Evolutionary conservation across 1,140 invertebrate genomes (phyloP), one percentile per base, ranked within the genome.

Genomic region (Drosophila repleta): DNA sequence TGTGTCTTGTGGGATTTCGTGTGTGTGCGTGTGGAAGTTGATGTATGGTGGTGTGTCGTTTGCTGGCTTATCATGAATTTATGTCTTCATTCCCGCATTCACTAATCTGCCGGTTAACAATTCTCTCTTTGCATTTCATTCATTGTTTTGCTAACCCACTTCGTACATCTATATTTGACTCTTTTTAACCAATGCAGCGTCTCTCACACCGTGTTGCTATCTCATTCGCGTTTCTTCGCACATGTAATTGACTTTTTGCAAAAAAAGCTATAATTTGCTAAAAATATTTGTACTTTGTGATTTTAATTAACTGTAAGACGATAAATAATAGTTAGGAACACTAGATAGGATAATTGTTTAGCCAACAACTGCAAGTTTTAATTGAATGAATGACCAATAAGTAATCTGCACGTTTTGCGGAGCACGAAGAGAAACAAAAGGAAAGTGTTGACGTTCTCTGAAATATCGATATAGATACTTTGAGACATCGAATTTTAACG

Each of bases 81-180:
- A 48, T 18, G 32, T 35, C 24, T 48, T 49, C 55, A 41, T 57
- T 39, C 21, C 29, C 20, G 17, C 43, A 37, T 70, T 52, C 32
- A 39, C 51, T 78, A 48, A 70, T 85, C 52, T 51, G 53, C 70
- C 82, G 82, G 82, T 78, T 78, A 72, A 62, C 78, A 35, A 57
- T 55, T 60, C 61, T 48, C 62, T 56, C 70, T 71, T 37, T 35
- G 29, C 29, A 56, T 39, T 43, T 52, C 71, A 20, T 74, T 64
- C 53, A 70, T 71, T 71, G 32, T 88, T 81, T 83, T 78, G 79
- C 76, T 89, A 63, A 55, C 55, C 49, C 48, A 53, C 68, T 79
- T 79, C 76, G 68, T 79, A 72, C 52, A 53, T 57, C 26, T 45
- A 60, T 35, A 17, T 13, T 55, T 39, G 11, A 11, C 68, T 71